These are phyloP conservation scores for Ornithoptera priamus DNA, from an alignment of 2,888 invertebrate species.

Conservation along the genomic window DNA sequence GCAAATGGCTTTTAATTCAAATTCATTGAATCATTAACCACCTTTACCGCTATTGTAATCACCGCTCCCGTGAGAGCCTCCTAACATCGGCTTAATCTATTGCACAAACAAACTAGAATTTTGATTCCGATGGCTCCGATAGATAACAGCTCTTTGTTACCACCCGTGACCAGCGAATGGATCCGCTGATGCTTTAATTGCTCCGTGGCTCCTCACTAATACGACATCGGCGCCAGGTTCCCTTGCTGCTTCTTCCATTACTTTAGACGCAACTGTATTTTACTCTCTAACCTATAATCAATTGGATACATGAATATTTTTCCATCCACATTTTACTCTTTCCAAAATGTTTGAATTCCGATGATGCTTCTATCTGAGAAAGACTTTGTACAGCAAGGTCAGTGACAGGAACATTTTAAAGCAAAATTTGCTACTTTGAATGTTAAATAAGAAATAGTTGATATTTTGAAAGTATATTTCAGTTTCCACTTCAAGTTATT, in stretches of 20 bases:
- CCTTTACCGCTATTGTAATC: constrained; percentile 40
- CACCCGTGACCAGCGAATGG: constrained; percentile 39
- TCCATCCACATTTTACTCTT: too few species aligned
- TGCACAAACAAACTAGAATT: constrained; percentile 43
- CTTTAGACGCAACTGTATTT: not conserved
- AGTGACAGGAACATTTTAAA: too few species aligned
- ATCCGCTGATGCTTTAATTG: constrained; percentile 45
- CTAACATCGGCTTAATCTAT: constrained; percentile 34
- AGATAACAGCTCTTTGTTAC: constrained; percentile 49
- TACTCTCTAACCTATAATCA: too few species aligned
- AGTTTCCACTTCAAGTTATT: too few species aligned
- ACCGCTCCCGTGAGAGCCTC: constrained; percentile 39
- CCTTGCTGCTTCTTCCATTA: not conserved
- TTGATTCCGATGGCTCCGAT: constrained; percentile 46
- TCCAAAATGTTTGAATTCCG: too few species aligned
- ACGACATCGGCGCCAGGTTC: constrained; percentile 9
- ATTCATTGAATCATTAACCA: constrained; percentile 43
- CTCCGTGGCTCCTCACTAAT: constrained; percentile 36
- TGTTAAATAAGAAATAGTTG: too few species aligned
- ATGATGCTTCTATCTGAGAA: too few species aligned
- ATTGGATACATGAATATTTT: too few species aligned
- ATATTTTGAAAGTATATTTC: too few species aligned
- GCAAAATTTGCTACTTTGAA: too few species aligned
- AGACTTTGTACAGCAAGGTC: too few species aligned
- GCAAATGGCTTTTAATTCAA: constrained; percentile 39